Percentiles rank a stretch among this genome's conserved stretches.
These are phyloP conservation scores for Anguilla rostrata DNA, from an alignment of 2,113 vertebrate species.

Conservation along the genomic window DNA sequence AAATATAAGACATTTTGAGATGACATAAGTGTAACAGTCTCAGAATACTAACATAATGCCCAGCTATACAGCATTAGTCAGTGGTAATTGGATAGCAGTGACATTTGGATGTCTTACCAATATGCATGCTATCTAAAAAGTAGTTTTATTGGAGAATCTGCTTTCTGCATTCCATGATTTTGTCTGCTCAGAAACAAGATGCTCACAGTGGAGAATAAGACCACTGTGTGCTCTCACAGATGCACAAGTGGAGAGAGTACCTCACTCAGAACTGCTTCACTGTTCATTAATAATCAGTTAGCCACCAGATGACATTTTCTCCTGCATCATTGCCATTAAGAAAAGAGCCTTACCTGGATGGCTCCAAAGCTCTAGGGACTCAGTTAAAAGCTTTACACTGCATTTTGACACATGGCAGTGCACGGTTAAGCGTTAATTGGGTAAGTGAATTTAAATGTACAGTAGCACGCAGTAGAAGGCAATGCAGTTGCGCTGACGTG, in stretches of 20 bases:
- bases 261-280: too few relatives aligned
- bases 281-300: too few relatives aligned
- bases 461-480: not conserved
- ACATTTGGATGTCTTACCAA: not conserved
- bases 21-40: too few relatives aligned
- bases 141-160: not conserved
- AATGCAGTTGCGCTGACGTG: not conserved
- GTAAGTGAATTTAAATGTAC: not conserved
- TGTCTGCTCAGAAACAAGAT: not conserved
- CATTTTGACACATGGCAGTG: not conserved
- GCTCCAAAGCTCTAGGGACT: too few relatives aligned
- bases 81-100: not conserved
- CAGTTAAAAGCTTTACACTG: not conserved
- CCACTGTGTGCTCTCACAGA: not conserved
- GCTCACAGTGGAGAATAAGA: not conserved
- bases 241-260: not conserved
- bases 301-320: too few relatives aligned
- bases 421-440: not conserved
- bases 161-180: not conserved
- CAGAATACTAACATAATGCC: not conserved
- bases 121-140: not conserved
- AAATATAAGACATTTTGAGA: not conserved
- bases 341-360: not conserved
- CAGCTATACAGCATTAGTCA: not conserved
- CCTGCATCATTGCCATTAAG: not conserved